Evolutionary conservation across 2,113 vertebrate species (phyloP).

Genomic region (Scophthalmus maximus): DNA sequence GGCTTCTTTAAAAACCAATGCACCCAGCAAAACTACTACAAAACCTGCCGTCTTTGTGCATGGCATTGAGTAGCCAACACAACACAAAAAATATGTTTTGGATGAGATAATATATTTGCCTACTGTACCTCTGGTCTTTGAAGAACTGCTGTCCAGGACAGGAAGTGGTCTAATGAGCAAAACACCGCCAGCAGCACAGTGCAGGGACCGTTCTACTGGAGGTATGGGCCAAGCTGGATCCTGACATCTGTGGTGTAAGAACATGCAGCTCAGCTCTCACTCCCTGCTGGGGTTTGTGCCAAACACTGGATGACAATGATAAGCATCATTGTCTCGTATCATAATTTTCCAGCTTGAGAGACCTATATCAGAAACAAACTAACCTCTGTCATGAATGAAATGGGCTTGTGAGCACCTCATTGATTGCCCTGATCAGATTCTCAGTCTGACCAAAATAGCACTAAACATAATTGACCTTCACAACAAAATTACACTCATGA

Average conservation of each 20-base stretch:
- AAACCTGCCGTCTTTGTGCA: too few species aligned
- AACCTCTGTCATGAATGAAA: neutral
- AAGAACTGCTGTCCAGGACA: neutral
- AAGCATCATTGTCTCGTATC: neutral
- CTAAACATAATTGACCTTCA: neutral
- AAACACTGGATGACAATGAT: neutral
- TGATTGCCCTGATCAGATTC: neutral
- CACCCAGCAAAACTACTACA: too few species aligned
- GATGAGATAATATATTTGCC: too few species aligned
- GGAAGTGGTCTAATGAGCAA: neutral
- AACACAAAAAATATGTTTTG: too few species aligned
- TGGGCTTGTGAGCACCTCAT: neutral
- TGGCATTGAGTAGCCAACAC: too few species aligned
- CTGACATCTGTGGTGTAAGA: neutral
- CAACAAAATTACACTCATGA: neutral
- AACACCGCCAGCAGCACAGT: neutral
- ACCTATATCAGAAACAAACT: neutral
- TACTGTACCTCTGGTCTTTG: too few species aligned
- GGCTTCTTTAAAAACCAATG: too few species aligned
- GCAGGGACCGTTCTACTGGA: too few species aligned
- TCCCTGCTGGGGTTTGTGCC: neutral
- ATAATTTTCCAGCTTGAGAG: neutral
- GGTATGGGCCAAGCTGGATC: neutral
- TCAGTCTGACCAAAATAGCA: constrained; percentile 45
- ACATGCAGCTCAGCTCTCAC: neutral